Base-by-base conservation (phyloP, 2,888 invertebrate species). In the Athetis lepigone region DNA sequence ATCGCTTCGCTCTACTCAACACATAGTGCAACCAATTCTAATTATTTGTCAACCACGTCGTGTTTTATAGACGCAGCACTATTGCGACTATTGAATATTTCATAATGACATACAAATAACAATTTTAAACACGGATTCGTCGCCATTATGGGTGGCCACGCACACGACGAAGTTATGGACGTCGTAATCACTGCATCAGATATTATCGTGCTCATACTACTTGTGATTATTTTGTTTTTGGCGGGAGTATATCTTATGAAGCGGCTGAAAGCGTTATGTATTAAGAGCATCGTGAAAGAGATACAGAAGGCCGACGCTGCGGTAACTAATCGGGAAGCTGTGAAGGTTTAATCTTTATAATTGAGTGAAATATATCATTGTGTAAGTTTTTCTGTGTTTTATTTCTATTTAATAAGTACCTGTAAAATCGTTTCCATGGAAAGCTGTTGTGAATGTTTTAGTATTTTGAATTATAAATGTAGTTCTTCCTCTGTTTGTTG, bases 121-220 rank as follows among this genome's bases (percentile, higher is more conserved):
- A 8, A 67, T 70, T 69, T 57, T 52, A 66, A 45, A 46, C 69
- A 51, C 73, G 64, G 16, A 62, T 75, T 70, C 33, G 18, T 47
- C 16, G 39, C 4, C 43, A 50, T 54, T 56, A 70, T 82, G 82
- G 71, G 80, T 56, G 84, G 88, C 23, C 90, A 91, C 70, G 87
- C 88, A 18, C 85, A 90, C 59, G 75, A 82, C 33, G 89, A 92
- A 80, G 78, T 88, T 4, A 86, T 87, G 75, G 88, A 88, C 21
- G 74, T 59, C 13, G 72, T 61, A 27, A 57, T 88, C 13, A 76
- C 86, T 11, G 55, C 80, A 21, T 76, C 81, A 16, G 91, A 92
- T 46, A 73, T 85, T 8, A 59, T 88, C 11, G 76, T 88, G 40
- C 57, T 83, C 0, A 61, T 83, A 18, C 45, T 84, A n/a, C 43